Evolutionary conservation across 2,888 invertebrate species (phyloP), one percentile per base, ranked within the genome.

Genomic region (Cryptophagus acutangulus): DNA sequence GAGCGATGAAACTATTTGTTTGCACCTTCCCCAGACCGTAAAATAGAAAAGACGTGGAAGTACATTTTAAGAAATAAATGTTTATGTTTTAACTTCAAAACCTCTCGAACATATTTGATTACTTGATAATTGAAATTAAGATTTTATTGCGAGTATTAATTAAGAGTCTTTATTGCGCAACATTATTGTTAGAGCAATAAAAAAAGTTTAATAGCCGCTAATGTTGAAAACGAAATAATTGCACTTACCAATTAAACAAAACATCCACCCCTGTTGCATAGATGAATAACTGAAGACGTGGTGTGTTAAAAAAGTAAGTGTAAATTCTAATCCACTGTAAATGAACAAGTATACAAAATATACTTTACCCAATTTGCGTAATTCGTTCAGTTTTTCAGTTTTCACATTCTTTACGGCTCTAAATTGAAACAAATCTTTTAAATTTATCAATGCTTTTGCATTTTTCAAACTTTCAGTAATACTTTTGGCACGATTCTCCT

Each of bases 201-300:
- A n/a, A n/a, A n/a, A n/a, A n/a, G n/a, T n/a, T n/a, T n/a, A n/a
- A n/a, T 20, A n/a, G n/a, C 6, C n/a, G 6, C 24, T 20, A 20
- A 6, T 20, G 24, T 20, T 20, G 24, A 20, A n/a, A n/a, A n/a
- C n/a, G n/a, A n/a, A 20, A 20, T 20, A 8, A 8, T 20, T n/a
- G 37, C 36, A 42, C 65, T 70, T 66, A 70, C 96, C 97, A 59
- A 94, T 89, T 39, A 85, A 85, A 57, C 95, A 79, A 68, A 96
- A 99, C 91, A 99, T 94, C 77, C 87, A 90, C 3, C 97, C 97
- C 71, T 99, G 97, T 69, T 95, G 88, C 86, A 94, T 89, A 31
- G 94, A 90, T 39, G 83, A 84, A 66, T 89, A 96, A 36, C 83
- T 77, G 67, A 96, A 95, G 25, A 86, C 79, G 59, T 91, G 84